Evolutionary conservation across 2,797 vertebrate species (phyloP).

Genomic region (Diceros bicornis): DNA sequence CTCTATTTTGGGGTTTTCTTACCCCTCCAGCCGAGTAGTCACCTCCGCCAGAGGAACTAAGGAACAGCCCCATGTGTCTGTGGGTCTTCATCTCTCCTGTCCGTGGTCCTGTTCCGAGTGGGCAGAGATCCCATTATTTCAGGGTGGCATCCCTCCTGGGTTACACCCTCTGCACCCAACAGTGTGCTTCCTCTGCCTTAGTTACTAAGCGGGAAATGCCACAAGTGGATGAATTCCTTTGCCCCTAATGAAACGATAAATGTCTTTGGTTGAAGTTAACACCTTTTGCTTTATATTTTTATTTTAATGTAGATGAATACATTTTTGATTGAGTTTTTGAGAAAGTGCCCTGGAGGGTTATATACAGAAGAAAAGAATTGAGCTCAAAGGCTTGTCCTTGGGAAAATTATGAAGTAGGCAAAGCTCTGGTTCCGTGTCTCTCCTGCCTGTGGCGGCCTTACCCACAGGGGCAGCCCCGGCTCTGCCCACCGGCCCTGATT

Average conservation of each 20-base stretch:
- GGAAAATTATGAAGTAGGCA: neutral
- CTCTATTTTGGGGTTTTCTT: neutral
- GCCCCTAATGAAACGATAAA: neutral
- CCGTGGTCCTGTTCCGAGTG: neutral
- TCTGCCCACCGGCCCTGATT: accelerated
- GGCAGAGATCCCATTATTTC: neutral
- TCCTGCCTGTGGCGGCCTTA: neutral
- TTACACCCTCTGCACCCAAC: neutral
- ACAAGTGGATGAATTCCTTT: neutral
- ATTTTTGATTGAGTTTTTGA: neutral
- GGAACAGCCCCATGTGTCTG: accelerated
- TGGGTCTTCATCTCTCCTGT: neutral
- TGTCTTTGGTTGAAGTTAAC: neutral
- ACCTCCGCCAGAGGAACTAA: neutral
- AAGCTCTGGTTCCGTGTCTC: neutral
- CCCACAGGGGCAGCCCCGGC: accelerated
- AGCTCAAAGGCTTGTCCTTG: neutral
- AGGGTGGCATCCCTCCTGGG: neutral
- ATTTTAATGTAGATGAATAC: neutral
- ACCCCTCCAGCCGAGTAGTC: too few relatives aligned
- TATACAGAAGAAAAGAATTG: neutral
- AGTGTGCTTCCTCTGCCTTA: neutral
- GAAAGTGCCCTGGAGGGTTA: neutral
- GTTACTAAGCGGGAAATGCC: neutral
- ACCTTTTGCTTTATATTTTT: neutral